Evolutionary conservation across 2,113 vertebrate genomes (phyloP), one percentile per base, ranked within the genome.

Genomic region (Brachionichthys hirsutus): DNA sequence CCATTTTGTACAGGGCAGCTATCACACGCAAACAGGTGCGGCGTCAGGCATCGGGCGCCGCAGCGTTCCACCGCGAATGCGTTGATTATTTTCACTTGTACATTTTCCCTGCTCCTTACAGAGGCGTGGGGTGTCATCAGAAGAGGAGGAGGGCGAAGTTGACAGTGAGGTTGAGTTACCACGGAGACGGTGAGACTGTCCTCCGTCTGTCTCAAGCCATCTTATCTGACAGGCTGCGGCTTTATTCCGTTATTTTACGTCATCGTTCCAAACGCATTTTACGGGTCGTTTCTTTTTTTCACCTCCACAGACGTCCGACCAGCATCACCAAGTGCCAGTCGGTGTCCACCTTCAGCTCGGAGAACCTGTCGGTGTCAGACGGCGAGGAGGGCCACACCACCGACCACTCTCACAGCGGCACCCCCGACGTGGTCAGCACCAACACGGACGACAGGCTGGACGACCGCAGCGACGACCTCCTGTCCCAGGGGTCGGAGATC

Each of bases 141-240:
- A 97, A 62, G 95, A 97, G 75, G 95, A 97, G 75, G 95, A 97
- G 80, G 95, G 95, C 13, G 95, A 97, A 68, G 95, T 97, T 36
- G 95, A 97, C 90, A 97, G 95, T 62, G 95, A 97, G 79, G 93
- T 94, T 60, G 95, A 97, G 78, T 90, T 95, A 75, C 91, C 94
- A 61, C 87, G 93, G 70, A 92, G 92, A 90, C 93, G 94, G 95
- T 96, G 70, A 89, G 85, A 38, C 20, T 24, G 66, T 81, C 69
- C 45, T 67, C 62, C 22, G 38, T 80, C 65, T 67, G 14, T 75
- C 56, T 67, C 9, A 47, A 70, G 30, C 56, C 24, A 38, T 77
- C 14, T 67, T 70, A 24, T 43, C 35, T 64, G 52, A 71, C 15
- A 54, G 63, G 35, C 60, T 38, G 15, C 48, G 12, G 54, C 69